Base-by-base conservation (phyloP, 2,888 invertebrate genomes). In the Monopis laevigella region DNA sequence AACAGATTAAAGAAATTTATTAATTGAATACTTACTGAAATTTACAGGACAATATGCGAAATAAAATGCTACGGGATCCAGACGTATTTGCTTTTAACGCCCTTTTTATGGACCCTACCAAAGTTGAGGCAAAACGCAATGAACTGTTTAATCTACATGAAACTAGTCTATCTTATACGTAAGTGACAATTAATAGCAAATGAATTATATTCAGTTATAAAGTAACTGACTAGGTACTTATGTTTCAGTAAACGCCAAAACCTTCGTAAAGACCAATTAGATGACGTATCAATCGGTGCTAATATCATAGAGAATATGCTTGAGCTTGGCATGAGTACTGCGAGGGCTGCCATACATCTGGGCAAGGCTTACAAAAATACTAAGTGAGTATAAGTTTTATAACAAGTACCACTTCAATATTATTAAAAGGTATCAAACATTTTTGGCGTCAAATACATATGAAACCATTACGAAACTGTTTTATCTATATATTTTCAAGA, bases 61-160 rank as follows among this genome's bases (percentile, higher is more conserved):
- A 56, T 1, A 77, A 77, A 45, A 80, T 83, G 78, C 46, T 82
- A 45, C 67, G 65, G 30, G 83, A 84, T 30, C 83, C 82, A 0
- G 82, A 84, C 12, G 82, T 84, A n/a, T 78, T 81, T 14, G 83
- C 84, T 0, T 74, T 84, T 50, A 83, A 83, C 47, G 81, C 84
- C 0, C 51, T 84, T 0, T 84, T 84, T 52, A 49, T 84, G 60
- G 77, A 84, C 3, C 82, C 83, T 0, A 59, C 57, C 21, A 70
- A 74, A 30, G 61, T 82, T 13, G 75, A 75, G 28, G 60, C 66
- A 0, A 66, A 73, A 43, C 62, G 66, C 11, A 69, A 65, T 12
- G 74, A 73, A 43, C 38, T 70, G 28, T 35, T 40, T 12, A 18
- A 43, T n/a, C 42, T 43, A 3, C 43, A 47, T 10, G 34, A 40